Percentiles rank a stretch among this genome's conserved stretches.
Evolutionary conservation across 2,888 invertebrate genomes (phyloP).

Genomic region (Drosophila multiciliata): DNA sequence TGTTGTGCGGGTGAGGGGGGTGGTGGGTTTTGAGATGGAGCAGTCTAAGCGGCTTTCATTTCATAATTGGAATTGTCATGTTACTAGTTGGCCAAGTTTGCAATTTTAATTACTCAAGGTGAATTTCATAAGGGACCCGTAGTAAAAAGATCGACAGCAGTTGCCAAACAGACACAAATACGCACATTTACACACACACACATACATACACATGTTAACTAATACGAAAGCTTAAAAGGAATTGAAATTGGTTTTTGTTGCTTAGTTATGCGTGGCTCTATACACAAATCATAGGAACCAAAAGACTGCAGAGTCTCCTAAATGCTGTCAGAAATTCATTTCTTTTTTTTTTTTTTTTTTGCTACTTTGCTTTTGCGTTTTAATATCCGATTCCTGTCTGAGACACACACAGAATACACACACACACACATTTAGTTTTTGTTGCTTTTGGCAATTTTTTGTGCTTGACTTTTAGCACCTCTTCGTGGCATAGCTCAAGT

Average conservation of each 20-base stretch:
- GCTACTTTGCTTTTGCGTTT: constrained; percentile 43
- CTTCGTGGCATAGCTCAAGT: constrained; percentile 36
- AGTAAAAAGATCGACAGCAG: constrained; percentile 4
- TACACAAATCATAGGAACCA: constrained; percentile 33
- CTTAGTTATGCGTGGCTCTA: constrained; percentile 38
- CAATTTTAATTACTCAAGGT: constrained; percentile 22
- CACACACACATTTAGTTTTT: constrained; percentile 15
- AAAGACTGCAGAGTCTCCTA: constrained; percentile 8
- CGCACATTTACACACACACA: background rate
- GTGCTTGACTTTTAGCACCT: constrained; percentile 54
- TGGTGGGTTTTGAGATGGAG: too few relatives aligned
- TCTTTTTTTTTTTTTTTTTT: constrained; percentile 39
- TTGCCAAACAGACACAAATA: constrained; percentile 30
- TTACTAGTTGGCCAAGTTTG: constrained; percentile 40
- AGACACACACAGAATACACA: constrained; percentile 15
- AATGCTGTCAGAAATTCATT: constrained; percentile 46
- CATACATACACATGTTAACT: background rate
- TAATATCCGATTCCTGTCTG: constrained; percentile 70
- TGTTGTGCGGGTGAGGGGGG: background rate
- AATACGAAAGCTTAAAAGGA: background rate
- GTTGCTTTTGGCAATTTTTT: constrained; percentile 29
- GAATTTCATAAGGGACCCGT: background rate
- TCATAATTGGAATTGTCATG: constrained; percentile 29
- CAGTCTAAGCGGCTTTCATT: constrained; percentile 19
- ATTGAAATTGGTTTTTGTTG: constrained; percentile 6